Evolutionary conservation across 2,797 vertebrate species (phyloP).

Genomic region (Nannoperca australis): DNA sequence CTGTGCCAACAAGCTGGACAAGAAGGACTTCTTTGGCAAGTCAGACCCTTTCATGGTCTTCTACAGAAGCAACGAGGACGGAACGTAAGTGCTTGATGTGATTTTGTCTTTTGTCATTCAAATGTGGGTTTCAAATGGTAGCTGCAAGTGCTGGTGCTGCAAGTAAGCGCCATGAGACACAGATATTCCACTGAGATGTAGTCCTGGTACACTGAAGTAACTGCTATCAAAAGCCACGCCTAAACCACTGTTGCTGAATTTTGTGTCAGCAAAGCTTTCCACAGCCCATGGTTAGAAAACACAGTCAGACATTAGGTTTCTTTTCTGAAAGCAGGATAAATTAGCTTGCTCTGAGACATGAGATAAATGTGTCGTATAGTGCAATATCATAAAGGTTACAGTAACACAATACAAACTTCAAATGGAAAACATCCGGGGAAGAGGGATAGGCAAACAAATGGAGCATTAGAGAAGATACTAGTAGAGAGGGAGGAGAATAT

Average conservation of each 20-base stretch:
- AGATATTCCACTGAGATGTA: neutral
- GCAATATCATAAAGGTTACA: slow-evolving; percentile 6
- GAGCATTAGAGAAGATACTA: neutral
- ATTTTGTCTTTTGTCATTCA: neutral
- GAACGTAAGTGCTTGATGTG: slow-evolving; percentile 88
- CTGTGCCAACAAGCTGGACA: slow-evolving; percentile 97
- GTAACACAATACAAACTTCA: neutral
- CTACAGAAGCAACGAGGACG: slow-evolving; percentile 96
- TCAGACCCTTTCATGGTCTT: slow-evolving; percentile 97
- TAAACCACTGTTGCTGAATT: slow-evolving; percentile 9
- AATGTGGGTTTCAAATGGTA: neutral
- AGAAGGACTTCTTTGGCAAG: slow-evolving; percentile 98
- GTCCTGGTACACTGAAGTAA: neutral
- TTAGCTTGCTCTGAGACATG: neutral
- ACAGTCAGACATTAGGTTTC: neutral
- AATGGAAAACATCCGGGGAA: slow-evolving; percentile 3
- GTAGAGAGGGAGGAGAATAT: slow-evolving; percentile 2
- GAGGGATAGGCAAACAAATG: neutral
- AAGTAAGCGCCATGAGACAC: neutral
- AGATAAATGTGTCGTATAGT: neutral
- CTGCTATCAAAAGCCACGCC: slow-evolving; percentile 1
- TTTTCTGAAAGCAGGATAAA: slow-evolving; percentile 10
- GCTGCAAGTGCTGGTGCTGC: neutral
- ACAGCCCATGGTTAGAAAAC: neutral
- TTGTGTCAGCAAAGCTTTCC: neutral